These are phyloP conservation scores for Meteorus sp. DNA, from an alignment of 1,140 invertebrate species.

Conservation along the genomic window DNA sequence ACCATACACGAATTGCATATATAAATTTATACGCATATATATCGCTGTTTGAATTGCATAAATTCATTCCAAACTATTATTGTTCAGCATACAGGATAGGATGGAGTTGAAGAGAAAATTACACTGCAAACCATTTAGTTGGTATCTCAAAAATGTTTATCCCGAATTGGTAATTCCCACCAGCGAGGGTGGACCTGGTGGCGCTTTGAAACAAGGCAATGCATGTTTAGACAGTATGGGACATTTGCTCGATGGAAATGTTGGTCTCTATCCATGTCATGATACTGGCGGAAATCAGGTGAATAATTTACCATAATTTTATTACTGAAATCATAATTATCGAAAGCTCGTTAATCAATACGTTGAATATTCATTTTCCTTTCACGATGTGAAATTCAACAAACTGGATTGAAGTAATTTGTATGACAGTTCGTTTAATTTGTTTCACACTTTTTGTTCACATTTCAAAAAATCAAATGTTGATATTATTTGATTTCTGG, in stretches of 20 bases:
- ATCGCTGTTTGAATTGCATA: slow-evolving; percentile 9
- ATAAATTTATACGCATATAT: neutral
- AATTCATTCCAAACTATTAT: slow-evolving; percentile 22
- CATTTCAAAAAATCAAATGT: no score
- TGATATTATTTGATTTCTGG: no score
- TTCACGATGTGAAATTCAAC: no score
- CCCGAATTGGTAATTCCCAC: slow-evolving; percentile 84
- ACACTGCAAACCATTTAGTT: slow-evolving; percentile 93
- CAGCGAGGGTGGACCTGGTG: slow-evolving; percentile 60
- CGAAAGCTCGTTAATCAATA: no score
- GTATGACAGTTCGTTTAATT: no score
- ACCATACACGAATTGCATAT: neutral
- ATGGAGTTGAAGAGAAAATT: slow-evolving; percentile 79
- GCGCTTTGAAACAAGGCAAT: slow-evolving; percentile 74
- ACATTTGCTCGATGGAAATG: slow-evolving; percentile 80
- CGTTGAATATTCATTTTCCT: no score
- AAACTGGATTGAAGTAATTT: no score
- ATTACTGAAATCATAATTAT: no score
- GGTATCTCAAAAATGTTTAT: slow-evolving; percentile 97
- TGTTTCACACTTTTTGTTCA: no score
- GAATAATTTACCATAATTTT: slow-evolving; percentile 21
- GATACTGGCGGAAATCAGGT: slow-evolving; percentile 94
- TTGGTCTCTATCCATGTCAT: slow-evolving; percentile 93
- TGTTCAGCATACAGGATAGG: slow-evolving; percentile 81
- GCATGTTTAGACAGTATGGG: slow-evolving; percentile 94